Evolutionary conservation across 64 coral and sea anemone species (phyloP), one percentile per base, ranked within the genome.

Genomic region (Porites lutea): DNA sequence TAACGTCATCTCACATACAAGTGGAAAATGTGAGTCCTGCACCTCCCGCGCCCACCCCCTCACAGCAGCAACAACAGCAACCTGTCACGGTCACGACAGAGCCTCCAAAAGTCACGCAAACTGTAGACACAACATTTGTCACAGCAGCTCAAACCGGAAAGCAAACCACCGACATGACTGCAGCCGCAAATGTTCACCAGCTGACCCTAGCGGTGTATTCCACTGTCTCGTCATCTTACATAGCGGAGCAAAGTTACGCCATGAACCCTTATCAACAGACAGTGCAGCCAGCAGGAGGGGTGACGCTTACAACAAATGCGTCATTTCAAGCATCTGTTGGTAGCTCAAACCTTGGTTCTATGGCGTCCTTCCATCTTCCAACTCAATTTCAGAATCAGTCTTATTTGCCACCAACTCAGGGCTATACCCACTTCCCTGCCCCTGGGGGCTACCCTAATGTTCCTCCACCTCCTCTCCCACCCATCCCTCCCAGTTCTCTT

Each of bases 1-100:
- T 93, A 27, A 46, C 82, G 0, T 53, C 95, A 62, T 79, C 95
- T 62, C 92, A 94, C 8, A 62, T 97, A 50, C 95, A 94, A 72
- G 95, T 97, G 57, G 95, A 97, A 83, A 97, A 97, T 60, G 93
- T 97, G 59, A 97, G 95, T 66, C 95, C 95, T 48, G 95, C 92
- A 61, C 62, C 81, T 66, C 95, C 95, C 23, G 95, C 92, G 51
- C 62, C 81, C 5, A 19, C 48, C 16, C 63, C 81, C 18, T 49
- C 74, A 4, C 63, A 93, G 77, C 47, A 59, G 10, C 43, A 57
- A 16, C 57, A 21, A 59, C 46, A 54, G 19, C 52, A 53, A 52
- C 46, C 75, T 47, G 6, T 52, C 20, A 59, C 58, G 2, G 15
- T 85, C 58, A 16, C 88, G 19, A 64, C 82, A 58, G 95, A 97